Evolutionary conservation across 2,888 invertebrate species (phyloP).

Genomic region (Ectropis crepuscularia): DNA sequence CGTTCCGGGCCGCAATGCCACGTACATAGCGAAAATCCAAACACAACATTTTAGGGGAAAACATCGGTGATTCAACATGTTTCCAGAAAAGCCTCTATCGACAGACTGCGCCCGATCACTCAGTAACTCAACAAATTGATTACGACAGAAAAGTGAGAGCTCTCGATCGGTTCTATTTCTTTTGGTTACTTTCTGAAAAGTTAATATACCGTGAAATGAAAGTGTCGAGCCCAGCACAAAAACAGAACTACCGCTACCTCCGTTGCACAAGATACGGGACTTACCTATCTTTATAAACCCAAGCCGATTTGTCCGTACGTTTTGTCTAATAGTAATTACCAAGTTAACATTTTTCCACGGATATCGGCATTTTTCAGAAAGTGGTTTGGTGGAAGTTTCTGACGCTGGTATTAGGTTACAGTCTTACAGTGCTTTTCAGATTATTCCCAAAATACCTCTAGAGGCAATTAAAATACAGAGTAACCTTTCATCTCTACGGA

Average conservation of each 20-base stretch:
- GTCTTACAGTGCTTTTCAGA: too few species aligned
- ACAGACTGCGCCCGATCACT: slow-evolving; percentile 54
- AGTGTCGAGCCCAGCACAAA: slow-evolving; percentile 54
- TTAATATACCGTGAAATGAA: slow-evolving; percentile 72
- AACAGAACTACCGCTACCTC: slow-evolving; percentile 52
- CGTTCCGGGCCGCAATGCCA: slow-evolving; percentile 53
- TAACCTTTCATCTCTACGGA: too few species aligned
- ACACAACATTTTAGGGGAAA: slow-evolving; percentile 60
- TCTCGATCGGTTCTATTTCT: slow-evolving; percentile 41
- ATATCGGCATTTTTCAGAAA: too few species aligned
- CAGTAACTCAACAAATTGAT: slow-evolving; percentile 61
- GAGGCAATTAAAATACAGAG: too few species aligned
- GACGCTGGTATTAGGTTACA: too few species aligned
- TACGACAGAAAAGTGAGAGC: slow-evolving; percentile 60
- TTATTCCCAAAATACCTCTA: too few species aligned
- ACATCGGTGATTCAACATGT: slow-evolving; percentile 63
- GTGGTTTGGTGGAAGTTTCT: too few species aligned
- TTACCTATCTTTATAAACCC: neutral
- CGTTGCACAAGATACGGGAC: slow-evolving; percentile 36
- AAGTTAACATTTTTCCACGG: too few species aligned
- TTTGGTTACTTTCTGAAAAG: slow-evolving; percentile 60
- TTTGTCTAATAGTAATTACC: neutral
- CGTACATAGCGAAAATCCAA: slow-evolving; percentile 58
- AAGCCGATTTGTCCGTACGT: neutral
- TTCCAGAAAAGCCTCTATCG: slow-evolving; percentile 54